A percentile compares a stretch with the other conserved stretches of the same genome.
These are phyloP conservation scores for Subanguina moxae DNA, from an alignment of 1,140 invertebrate genomes.

Conservation along the genomic window DNA sequence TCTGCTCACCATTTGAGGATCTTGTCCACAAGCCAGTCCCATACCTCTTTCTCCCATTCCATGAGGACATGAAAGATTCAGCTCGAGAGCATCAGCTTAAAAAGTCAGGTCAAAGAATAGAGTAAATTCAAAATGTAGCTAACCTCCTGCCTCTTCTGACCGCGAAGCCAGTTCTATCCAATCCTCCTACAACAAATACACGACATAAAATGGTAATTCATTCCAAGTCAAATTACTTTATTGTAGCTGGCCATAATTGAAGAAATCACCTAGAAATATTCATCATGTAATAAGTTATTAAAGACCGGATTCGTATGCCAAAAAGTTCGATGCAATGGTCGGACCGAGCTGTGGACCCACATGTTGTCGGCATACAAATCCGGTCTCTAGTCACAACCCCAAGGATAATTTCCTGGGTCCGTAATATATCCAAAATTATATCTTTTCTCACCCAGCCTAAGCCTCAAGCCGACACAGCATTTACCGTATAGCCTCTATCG, in stretches of 20 bases:
- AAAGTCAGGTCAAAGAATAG: neutral
- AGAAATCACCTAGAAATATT: conserved; percentile 68
- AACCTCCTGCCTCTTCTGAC: conserved; percentile 71
- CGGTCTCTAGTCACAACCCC: too few species aligned
- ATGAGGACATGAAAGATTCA: conserved; percentile 95
- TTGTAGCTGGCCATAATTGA: conserved; percentile 92
- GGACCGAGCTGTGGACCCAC: too few species aligned
- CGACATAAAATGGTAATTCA: conserved; percentile 3
- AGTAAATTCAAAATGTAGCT: neutral
- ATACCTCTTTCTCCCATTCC: conserved; percentile 91
- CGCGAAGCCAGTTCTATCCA: conserved; percentile 77
- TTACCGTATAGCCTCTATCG: too few species aligned
- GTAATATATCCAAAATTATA: too few species aligned
- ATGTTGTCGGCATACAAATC: too few species aligned
- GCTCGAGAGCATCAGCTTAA: conserved; percentile 80
- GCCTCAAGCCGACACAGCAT: too few species aligned
- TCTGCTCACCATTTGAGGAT: conserved; percentile 77
- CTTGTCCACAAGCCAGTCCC: conserved; percentile 94
- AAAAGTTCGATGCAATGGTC: too few species aligned
- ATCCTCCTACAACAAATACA: conserved; percentile 66
- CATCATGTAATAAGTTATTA: too few species aligned
- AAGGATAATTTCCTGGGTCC: too few species aligned
- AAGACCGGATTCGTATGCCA: too few species aligned
- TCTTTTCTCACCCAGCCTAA: too few species aligned
- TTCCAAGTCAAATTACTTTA: conserved; percentile 45